phyloP scores from a whole-genome alignment of 2,888 invertebrate genomes.

The Plutella xylostella region DNA sequence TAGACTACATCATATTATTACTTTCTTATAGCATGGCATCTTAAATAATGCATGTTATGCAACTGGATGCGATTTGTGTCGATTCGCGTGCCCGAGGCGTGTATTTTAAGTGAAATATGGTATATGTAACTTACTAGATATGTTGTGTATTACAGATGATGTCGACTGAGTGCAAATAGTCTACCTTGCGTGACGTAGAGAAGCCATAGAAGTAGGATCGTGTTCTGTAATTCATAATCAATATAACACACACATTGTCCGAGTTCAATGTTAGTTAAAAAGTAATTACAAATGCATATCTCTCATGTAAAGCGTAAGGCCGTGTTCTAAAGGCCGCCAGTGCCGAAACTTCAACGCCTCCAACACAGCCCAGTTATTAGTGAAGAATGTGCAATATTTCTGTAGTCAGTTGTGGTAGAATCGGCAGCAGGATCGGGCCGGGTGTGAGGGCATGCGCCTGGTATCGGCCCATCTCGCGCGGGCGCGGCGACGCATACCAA shows the following conservation, averaged over 20 bases:
- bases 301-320: too few species aligned
- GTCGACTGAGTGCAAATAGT: too few species aligned
- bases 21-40: slow-evolving; percentile 64
- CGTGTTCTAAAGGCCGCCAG: too few species aligned
- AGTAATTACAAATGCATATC: too few species aligned
- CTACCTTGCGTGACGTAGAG: too few species aligned
- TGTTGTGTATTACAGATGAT: background rate
- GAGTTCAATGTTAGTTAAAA: too few species aligned
- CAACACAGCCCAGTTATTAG: too few species aligned
- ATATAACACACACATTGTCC: too few species aligned
- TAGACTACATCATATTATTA: slow-evolving; percentile 61
- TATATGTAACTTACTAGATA: background rate
- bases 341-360: too few species aligned
- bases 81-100: slow-evolving; percentile 16
- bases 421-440: background rate
- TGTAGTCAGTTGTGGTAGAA: background rate
- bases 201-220: too few species aligned
- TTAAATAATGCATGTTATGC: slow-evolving; percentile 67
- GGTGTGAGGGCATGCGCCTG: slow-evolving; percentile 49
- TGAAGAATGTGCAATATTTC: background rate
- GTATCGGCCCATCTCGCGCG: slow-evolving; percentile 48
- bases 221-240: too few species aligned
- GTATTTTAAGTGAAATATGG: slow-evolving; percentile 4
- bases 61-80: slow-evolving; percentile 60
- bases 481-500: slow-evolving; percentile 45